These are phyloP conservation scores for Phalacrocorax aristotelis DNA, from an alignment of 2,113 vertebrate species.

Conservation along the genomic window DNA sequence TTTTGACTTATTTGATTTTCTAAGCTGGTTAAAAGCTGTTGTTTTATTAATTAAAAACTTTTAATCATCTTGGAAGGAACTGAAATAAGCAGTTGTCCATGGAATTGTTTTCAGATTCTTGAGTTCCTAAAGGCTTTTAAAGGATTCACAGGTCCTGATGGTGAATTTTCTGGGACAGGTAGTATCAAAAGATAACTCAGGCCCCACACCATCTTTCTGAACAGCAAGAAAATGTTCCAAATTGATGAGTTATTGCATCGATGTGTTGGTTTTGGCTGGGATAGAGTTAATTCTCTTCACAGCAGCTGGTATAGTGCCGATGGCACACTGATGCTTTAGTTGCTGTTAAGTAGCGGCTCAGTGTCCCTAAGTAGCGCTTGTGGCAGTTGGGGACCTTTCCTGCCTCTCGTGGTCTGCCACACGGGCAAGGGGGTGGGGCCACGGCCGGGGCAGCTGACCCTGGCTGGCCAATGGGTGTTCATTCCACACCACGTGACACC, in stretches of 20 bases:
- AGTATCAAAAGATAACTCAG: not conserved
- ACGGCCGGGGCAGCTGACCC: no score
- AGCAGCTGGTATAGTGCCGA: no score
- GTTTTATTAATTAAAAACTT: not conserved
- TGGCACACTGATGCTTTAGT: no score
- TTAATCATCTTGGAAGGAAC: not conserved
- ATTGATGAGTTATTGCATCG: not conserved
- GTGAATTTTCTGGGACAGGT: not conserved
- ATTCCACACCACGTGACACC: no score
- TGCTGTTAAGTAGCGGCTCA: no score
- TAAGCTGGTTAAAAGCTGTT: not conserved
- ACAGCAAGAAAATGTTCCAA: not conserved
- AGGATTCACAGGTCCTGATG: not conserved
- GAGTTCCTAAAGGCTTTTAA: not conserved
- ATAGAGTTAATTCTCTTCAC: no score
- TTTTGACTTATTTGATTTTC: not conserved
- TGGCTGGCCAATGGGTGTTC: no score
- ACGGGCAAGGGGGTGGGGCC: no score
- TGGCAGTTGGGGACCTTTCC: no score
- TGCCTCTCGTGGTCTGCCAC: no score
- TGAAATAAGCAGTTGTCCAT: not conserved
- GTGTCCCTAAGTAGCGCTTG: no score
- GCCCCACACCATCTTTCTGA: not conserved
- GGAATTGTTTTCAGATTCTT: not conserved
- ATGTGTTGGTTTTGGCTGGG: no score